Conservation (phyloP, 2,888 invertebrate genomes). For the Muschampia staudingeri region DNA sequence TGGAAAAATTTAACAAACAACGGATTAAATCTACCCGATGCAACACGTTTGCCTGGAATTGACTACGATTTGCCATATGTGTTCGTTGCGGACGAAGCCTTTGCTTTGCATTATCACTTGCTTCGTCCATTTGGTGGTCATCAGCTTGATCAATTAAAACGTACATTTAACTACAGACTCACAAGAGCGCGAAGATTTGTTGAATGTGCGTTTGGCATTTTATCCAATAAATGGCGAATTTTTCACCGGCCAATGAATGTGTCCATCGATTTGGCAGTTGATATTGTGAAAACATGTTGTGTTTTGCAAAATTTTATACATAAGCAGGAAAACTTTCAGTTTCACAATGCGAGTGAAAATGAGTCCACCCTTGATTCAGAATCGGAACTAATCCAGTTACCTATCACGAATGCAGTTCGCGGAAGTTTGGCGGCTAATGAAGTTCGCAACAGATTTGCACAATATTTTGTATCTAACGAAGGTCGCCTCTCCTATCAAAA, state of each 20-base stretch:
- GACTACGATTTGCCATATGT: constrained; percentile 60
- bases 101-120: constrained; percentile 61
- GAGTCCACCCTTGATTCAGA: constrained; percentile 66
- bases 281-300: constrained; percentile 66
- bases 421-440: constrained; percentile 67
- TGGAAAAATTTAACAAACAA: constrained; percentile 60
- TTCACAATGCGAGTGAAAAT: constrained; percentile 60
- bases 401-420: constrained; percentile 67
- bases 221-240: constrained; percentile 30
- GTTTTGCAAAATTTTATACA: constrained; percentile 49
- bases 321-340: constrained; percentile 52
- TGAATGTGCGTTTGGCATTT: constrained; percentile 31
- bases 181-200: constrained; percentile 29
- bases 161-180: constrained; percentile 19
- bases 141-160: constrained; percentile 23
- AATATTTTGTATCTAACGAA: constrained; percentile 68
- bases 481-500: constrained; percentile 66
- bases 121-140: constrained; percentile 30
- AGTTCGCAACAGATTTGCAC: constrained; percentile 68
- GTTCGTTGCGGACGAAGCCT: constrained; percentile 66
- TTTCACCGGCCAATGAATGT: constrained; percentile 26
- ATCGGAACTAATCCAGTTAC: constrained; percentile 68
- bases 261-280: constrained; percentile 58
- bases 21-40: constrained; percentile 59
- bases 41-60: constrained; percentile 51